A percentile compares a stretch with the other conserved stretches of the same genome.
These are phyloP conservation scores for Mesitornis unicolor DNA, from an alignment of 2,113 vertebrate species.

Conservation along the genomic window DNA sequence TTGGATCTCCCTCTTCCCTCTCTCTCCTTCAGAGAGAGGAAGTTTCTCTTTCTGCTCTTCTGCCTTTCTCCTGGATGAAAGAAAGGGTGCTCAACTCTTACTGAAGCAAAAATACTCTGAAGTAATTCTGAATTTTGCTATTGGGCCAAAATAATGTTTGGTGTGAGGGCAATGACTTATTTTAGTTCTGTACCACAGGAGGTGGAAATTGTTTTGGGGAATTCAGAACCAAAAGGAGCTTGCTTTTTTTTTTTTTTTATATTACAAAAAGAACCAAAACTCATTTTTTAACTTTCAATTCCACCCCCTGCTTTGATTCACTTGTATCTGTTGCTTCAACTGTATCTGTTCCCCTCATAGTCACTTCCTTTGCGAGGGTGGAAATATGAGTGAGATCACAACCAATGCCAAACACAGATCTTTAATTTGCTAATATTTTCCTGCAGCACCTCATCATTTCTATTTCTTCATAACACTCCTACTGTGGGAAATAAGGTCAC, in stretches of 20 bases:
- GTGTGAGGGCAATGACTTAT: neutral
- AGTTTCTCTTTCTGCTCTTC: neutral
- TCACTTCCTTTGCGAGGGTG: neutral
- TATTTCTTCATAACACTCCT: constrained; percentile 32
- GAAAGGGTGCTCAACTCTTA: neutral
- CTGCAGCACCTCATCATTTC: neutral
- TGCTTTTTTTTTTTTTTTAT: no score
- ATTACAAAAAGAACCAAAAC: no score
- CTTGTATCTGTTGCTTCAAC: neutral
- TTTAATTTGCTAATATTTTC: constrained; percentile 64
- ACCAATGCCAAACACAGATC: neutral
- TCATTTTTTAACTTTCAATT: neutral
- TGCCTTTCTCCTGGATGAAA: neutral
- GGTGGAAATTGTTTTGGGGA: neutral
- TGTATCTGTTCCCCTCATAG: neutral
- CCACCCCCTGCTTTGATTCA: neutral
- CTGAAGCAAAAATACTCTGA: neutral
- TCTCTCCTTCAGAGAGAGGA: neutral
- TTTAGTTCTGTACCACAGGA: neutral
- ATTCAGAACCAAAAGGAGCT: neutral
- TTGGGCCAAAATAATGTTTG: neutral
- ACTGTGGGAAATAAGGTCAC: constrained; percentile 61
- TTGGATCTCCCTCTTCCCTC: neutral
- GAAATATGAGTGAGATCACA: constrained; percentile 29
- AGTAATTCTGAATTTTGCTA: neutral